Base-by-base conservation (phyloP, 92 coral and sea anemone species). In the Epizoanthus stellaris region DNA sequence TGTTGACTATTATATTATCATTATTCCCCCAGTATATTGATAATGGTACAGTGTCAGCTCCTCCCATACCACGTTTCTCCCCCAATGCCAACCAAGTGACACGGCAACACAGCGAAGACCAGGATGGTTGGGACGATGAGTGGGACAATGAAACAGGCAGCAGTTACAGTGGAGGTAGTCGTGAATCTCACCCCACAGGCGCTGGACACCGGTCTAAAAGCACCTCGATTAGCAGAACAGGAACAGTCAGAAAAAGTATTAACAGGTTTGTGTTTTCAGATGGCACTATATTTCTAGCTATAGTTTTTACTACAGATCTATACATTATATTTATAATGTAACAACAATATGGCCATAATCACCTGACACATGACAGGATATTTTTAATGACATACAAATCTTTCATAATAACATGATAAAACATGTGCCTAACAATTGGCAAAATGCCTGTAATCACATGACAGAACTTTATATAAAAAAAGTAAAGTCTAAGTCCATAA, bases 201-300 rank as follows among this genome's bases (percentile, higher is more conserved):
- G 83, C 95, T 19, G 82, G 90, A 67, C 93, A 89, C 6, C 79
- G 98, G 36, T 49, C 93, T 53, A 85, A 90, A 56, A 80, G 92
- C 64, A 86, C 79, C 8, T 92, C 96, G 42, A 95, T 94, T 6
- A 64, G 71, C 43, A 85, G 98, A 69, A 86, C 91, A 45, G 98
- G 96, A 25, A 96, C 98, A 15, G 94, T 96, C n/a, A 90, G 98
- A 47, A 96, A 94, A 84, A 96, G 98, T 62, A 88, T 96, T 65
- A 94, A 96, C 74, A 96, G 98, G 98, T 96, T 49, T 16, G 61
- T 17, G 45, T 4, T 1, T 5, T n/a, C 45, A 20, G n/a, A 39
- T 70, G 36, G 36, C 36, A 30, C 2, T 30, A 30, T 30, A 30
- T 30, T 30, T 30, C 36, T 30, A 30, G 36, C 36, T 30, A 30